These are phyloP conservation scores for Caenorhabditis sinica DNA, from an alignment of 2,888 invertebrate genomes.

Conservation along the genomic window DNA sequence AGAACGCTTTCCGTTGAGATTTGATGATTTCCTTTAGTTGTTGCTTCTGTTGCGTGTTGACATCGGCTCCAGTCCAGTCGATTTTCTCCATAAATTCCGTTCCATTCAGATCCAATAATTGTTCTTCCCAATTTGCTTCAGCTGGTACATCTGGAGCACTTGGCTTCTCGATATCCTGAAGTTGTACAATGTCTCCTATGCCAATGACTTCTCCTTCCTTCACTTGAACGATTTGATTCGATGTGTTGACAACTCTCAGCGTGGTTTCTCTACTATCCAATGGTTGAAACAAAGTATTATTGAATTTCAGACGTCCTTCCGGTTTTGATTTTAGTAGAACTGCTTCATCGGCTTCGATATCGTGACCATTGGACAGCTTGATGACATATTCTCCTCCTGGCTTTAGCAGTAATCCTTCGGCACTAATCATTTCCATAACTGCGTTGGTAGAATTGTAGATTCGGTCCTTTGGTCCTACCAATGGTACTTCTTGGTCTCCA, in stretches of 20 bases:
- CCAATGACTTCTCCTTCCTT: not conserved
- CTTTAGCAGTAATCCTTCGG: not conserved
- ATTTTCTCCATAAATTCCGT: slow-evolving; percentile 5
- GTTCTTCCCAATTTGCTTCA: slow-evolving; percentile 58
- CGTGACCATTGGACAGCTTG: not conserved
- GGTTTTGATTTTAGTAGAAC: slow-evolving; percentile 2
- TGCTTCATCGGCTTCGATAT: not conserved
- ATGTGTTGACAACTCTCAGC: not conserved
- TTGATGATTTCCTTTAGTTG: slow-evolving; percentile 26
- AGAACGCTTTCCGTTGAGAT: slow-evolving; percentile 34
- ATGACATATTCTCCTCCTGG: slow-evolving; percentile 4
- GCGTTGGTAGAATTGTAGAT: not conserved
- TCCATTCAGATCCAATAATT: slow-evolving; percentile 10
- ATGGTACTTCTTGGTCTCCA: not conserved
- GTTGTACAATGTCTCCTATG: not conserved
- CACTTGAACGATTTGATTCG: not conserved
- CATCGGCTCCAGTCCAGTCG: slow-evolving; percentile 1
- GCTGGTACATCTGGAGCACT: slow-evolving; percentile 19
- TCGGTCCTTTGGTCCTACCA: not conserved
- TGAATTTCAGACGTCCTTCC: not conserved
- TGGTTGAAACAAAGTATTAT: slow-evolving; percentile 17
- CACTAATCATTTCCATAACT: not conserved
- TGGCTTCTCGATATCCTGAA: not conserved
- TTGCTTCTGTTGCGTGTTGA: not conserved
- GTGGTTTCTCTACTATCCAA: not conserved